Percentiles rank a stretch among this genome's conserved stretches.
Evolutionary conservation across 1,140 invertebrate species (phyloP).

Genomic region (Caerostris darwini): DNA sequence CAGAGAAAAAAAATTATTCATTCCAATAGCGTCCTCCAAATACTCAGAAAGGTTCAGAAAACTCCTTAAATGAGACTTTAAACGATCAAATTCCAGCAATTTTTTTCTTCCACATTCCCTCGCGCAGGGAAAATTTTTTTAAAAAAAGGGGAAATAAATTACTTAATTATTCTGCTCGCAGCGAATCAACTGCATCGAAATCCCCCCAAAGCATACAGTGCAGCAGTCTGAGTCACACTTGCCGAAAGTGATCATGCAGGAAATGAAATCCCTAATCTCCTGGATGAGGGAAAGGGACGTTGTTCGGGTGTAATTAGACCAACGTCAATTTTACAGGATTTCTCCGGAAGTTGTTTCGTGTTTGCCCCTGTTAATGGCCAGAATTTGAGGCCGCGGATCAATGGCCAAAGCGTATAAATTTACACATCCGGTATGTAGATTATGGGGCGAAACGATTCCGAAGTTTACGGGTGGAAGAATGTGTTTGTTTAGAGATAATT

Average conservation of each 20-base stretch:
- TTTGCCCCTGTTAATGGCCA: slow-evolving; percentile 4
- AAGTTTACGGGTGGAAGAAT: neutral
- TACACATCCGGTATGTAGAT: neutral
- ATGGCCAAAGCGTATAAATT: slow-evolving; percentile 11
- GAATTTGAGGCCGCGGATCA: slow-evolving; percentile 14
- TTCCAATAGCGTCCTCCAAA: too few relatives aligned
- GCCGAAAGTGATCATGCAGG: slow-evolving; percentile 55
- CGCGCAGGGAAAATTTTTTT: too few relatives aligned
- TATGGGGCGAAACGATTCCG: neutral
- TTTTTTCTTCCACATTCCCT: too few relatives aligned
- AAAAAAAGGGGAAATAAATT: slow-evolving; percentile 28
- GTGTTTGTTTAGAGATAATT: neutral
- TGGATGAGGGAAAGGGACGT: neutral
- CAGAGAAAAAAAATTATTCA: neutral
- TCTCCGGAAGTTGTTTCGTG: slow-evolving; percentile 11
- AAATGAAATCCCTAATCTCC: slow-evolving; percentile 55
- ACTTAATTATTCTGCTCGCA: slow-evolving; percentile 44
- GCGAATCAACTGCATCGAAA: neutral
- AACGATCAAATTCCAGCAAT: too few relatives aligned
- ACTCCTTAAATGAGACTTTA: too few relatives aligned
- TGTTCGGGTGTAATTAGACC: slow-evolving; percentile 48
- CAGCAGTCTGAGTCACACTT: slow-evolving; percentile 20
- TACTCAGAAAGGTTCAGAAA: too few relatives aligned
- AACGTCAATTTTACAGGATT: slow-evolving; percentile 40
- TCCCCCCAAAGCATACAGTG: slow-evolving; percentile 30